phyloP scores from a whole-genome alignment of 1,140 invertebrate species.

The Tetraneura akinire region DNA sequence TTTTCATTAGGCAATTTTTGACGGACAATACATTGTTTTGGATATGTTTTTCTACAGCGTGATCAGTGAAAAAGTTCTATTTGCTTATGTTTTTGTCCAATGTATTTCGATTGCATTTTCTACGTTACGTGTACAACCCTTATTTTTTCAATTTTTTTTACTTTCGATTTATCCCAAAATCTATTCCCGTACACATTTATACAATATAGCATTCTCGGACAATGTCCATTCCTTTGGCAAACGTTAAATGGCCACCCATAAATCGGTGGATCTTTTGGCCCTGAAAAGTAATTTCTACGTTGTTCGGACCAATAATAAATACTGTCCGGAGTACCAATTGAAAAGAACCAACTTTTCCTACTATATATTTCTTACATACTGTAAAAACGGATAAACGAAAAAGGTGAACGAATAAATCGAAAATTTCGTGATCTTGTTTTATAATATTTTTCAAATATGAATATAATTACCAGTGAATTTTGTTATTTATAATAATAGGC shows the following conservation, averaged over 20 bases:
- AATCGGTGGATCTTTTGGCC: slow-evolving; percentile 43
- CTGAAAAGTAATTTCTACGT: slow-evolving; percentile 29
- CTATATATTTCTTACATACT: not conserved
- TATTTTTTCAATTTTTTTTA: slow-evolving; percentile 18
- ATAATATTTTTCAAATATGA: too few relatives aligned
- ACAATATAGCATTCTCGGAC: slow-evolving; percentile 35
- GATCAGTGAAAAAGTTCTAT: not conserved
- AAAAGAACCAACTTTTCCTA: slow-evolving; percentile 48
- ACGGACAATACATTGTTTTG: not conserved
- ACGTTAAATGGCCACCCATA: slow-evolving; percentile 37
- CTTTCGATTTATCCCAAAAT: slow-evolving; percentile 5
- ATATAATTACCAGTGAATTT: too few relatives aligned
- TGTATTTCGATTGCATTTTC: slow-evolving; percentile 3
- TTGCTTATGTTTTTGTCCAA: not conserved
- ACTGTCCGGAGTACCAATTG: slow-evolving; percentile 28
- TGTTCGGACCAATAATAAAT: slow-evolving; percentile 25
- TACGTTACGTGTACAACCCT: not conserved
- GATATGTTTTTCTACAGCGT: slow-evolving; percentile 6
- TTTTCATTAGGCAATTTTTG: not conserved
- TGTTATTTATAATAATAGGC: too few relatives aligned
- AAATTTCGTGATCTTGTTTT: too few relatives aligned
- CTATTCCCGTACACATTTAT: not conserved
- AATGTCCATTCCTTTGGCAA: slow-evolving; percentile 46
- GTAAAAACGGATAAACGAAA: not conserved
- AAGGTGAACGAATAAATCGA: not conserved